Percentiles rank a stretch among this genome's conserved stretches.
phyloP scores from a whole-genome alignment of 37 sponge, comb jelly and placozoan genomes.

The Halisarca cf. caerulea region DNA sequence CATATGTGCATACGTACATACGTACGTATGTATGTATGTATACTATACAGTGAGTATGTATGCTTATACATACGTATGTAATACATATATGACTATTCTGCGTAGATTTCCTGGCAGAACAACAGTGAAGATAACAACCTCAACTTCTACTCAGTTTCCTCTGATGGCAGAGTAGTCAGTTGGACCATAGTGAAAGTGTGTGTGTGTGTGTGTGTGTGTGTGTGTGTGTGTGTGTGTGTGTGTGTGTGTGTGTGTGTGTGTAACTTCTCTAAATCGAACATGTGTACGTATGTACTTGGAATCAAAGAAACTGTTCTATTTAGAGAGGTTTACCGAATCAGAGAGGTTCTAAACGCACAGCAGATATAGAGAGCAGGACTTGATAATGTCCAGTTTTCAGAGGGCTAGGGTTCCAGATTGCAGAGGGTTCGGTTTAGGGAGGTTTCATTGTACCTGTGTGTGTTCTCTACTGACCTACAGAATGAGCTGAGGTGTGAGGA shows the following conservation, averaged over 20 bases:
- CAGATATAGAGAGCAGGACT: no score
- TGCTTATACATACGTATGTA: no score
- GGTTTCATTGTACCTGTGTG: not conserved
- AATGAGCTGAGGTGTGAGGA: conserved; percentile 92
- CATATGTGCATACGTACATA: not conserved
- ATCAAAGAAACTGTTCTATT: no score
- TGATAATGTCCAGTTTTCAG: no score
- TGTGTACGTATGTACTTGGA: not conserved
- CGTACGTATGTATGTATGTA: conserved; percentile 11
- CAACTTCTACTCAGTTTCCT: conserved; percentile 93
- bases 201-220: no score
- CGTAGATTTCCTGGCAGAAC: conserved; percentile 96
- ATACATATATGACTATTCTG: not conserved
- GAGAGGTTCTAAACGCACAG: no score
- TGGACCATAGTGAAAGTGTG: conserved; percentile 40
- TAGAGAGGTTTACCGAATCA: no score
- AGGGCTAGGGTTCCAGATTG: no score
- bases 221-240: no score
- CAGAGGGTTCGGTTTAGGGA: no score
- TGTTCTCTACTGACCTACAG: conserved; percentile 9
- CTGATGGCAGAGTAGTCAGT: conserved; percentile 86
- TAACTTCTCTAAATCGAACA: not conserved
- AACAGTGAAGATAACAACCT: conserved; percentile 87
- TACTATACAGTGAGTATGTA: not conserved
- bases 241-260: no score